Percentiles rank a stretch among this genome's conserved stretches.
Evolutionary conservation across 2,888 invertebrate genomes (phyloP).

Genomic region (Tubiluchus corallicola): DNA sequence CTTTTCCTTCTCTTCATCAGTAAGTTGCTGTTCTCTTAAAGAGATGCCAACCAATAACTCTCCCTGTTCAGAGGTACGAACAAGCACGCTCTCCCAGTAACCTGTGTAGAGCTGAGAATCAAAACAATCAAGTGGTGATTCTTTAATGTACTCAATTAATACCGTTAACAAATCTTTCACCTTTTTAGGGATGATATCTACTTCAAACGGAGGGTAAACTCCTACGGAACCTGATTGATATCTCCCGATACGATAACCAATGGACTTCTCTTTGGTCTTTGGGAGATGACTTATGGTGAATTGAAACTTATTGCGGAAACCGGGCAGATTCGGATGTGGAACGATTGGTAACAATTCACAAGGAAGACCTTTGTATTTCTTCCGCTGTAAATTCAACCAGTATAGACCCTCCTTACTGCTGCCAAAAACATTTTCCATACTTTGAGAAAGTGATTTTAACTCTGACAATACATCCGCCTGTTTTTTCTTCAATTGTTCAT

Average conservation of each 20-base stretch:
- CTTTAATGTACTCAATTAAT: not conserved
- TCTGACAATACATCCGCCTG: too few species aligned
- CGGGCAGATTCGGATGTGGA: too few species aligned
- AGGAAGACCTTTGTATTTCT: too few species aligned
- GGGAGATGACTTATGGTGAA: not conserved
- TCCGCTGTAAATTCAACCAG: too few species aligned
- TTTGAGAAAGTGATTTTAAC: too few species aligned
- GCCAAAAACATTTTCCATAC: too few species aligned
- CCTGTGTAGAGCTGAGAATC: not conserved
- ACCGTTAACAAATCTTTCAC: not conserved
- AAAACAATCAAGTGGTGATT: not conserved
- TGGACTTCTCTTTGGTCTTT: not conserved
- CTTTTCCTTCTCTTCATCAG: conserved; percentile 14
- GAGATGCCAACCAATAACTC: not conserved
- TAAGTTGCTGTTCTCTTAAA: conserved; percentile 19
- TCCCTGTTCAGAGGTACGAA: not conserved
- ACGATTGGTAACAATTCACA: too few species aligned
- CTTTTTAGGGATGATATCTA: not conserved
- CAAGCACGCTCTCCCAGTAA: not conserved
- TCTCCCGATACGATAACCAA: not conserved
- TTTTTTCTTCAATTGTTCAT: conserved; percentile 1
- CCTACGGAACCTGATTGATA: not conserved
- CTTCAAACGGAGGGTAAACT: not conserved
- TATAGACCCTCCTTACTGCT: too few species aligned
- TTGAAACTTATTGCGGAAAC: not conserved